Evolutionary conservation across 2,797 vertebrate species (phyloP).

Genomic region (Crenichthys baileyi): DNA sequence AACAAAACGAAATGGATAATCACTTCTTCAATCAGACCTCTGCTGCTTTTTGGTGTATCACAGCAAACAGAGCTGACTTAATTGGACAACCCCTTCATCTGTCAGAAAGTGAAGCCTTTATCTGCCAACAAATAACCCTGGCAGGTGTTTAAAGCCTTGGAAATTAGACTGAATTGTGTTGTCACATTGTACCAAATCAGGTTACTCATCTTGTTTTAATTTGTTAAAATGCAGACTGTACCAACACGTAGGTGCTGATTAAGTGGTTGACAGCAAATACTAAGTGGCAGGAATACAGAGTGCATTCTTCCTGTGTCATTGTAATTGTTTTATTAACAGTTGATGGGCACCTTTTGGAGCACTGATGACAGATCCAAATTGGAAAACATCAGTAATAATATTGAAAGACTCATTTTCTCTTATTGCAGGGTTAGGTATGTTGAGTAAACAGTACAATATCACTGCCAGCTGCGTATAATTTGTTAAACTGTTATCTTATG

Average conservation of each 20-base stretch:
- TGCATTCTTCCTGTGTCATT: background rate
- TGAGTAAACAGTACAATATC: background rate
- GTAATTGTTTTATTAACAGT: slow-evolving; percentile 3
- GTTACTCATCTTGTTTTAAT: background rate
- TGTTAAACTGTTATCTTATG: slow-evolving; percentile 30
- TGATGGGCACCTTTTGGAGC: slow-evolving; percentile 7
- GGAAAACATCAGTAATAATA: slow-evolving; percentile 12
- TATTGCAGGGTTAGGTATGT: slow-evolving; percentile 8
- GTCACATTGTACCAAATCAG: slow-evolving; percentile 3
- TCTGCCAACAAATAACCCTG: background rate
- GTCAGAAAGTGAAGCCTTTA: slow-evolving; percentile 4
- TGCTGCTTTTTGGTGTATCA: slow-evolving; percentile 2
- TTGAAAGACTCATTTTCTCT: slow-evolving; percentile 37
- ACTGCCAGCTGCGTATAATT: slow-evolving; percentile 29
- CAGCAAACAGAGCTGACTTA: slow-evolving; percentile 2
- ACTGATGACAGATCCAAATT: slow-evolving; percentile 15
- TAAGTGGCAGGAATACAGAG: slow-evolving; percentile 2
- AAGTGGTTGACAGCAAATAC: slow-evolving; percentile 14
- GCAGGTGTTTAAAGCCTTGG: slow-evolving; percentile 15
- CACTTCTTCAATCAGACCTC: background rate
- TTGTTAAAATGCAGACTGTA: slow-evolving; percentile 8
- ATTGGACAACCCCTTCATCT: slow-evolving; percentile 15
- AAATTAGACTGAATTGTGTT: background rate
- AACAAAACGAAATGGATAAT: background rate
- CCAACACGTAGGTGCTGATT: slow-evolving; percentile 16